phyloP scores from a whole-genome alignment of 2,888 invertebrate species.

The Gymnoscelis rufifasciata region DNA sequence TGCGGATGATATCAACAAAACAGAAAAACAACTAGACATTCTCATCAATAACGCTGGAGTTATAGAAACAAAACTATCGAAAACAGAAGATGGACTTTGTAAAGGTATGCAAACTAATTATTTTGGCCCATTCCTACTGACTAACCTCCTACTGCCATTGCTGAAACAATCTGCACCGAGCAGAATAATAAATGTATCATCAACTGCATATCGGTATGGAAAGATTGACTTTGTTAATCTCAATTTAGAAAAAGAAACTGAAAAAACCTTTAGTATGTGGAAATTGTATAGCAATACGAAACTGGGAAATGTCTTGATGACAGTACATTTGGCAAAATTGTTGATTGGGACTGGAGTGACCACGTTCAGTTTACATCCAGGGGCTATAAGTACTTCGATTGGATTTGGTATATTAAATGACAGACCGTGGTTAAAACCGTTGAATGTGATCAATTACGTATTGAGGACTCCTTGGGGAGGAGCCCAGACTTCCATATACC shows the following conservation, averaged over 20 bases:
- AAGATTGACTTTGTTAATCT: slow-evolving; percentile 47
- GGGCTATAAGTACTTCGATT: slow-evolving; percentile 77
- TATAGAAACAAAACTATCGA: slow-evolving; percentile 47
- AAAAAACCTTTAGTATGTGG: slow-evolving; percentile 24
- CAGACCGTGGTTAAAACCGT: slow-evolving; percentile 28
- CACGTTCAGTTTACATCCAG: slow-evolving; percentile 89
- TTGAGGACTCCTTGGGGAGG: slow-evolving; percentile 44
- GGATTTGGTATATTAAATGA: slow-evolving; percentile 47
- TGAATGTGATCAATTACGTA: slow-evolving; percentile 14
- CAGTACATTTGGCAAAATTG: slow-evolving; percentile 83
- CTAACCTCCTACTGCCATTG: slow-evolving; percentile 77
- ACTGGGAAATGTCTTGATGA: slow-evolving; percentile 86
- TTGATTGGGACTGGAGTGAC: slow-evolving; percentile 85
- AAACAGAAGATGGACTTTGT: slow-evolving; percentile 81
- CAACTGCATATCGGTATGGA: slow-evolving; percentile 42
- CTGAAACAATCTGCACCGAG: slow-evolving; percentile 57
- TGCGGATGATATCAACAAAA: slow-evolving; percentile 74
- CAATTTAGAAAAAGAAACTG: slow-evolving; percentile 40
- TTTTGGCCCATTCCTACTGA: slow-evolving; percentile 83
- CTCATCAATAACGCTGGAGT: slow-evolving; percentile 82
- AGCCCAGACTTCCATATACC: slow-evolving; percentile 76
- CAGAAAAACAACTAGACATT: slow-evolving; percentile 75
- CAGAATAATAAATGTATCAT: slow-evolving; percentile 60
- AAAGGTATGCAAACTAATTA: slow-evolving; percentile 78
- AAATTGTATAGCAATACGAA: slow-evolving; percentile 78